Conservation (phyloP, 2,888 invertebrate genomes). For the Drosophila villosipedis region DNA sequence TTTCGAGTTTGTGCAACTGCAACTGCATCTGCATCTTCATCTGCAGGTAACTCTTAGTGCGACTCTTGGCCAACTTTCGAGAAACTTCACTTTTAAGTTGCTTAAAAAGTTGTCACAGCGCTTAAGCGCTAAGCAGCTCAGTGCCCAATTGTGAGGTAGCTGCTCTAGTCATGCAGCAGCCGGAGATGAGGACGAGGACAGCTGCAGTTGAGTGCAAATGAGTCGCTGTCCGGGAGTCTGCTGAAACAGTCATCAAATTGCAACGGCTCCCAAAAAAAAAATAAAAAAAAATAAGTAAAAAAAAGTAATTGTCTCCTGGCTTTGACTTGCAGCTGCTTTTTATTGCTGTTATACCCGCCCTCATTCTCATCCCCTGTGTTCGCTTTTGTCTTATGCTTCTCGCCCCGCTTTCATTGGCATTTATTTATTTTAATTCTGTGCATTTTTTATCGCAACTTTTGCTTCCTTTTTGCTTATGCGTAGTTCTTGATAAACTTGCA, state of each 20-base stretch:
- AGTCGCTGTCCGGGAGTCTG: slow-evolving; percentile 38
- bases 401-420: slow-evolving; percentile 54
- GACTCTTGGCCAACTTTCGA: slow-evolving; percentile 44
- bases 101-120: slow-evolving; percentile 80
- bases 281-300: too few relatives aligned
- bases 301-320: slow-evolving; percentile 34
- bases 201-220: slow-evolving; percentile 69
- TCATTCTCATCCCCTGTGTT: slow-evolving; percentile 4
- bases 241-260: slow-evolving; percentile 37
- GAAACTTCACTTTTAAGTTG: slow-evolving; percentile 75
- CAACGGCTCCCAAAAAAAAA: slow-evolving; percentile 32
- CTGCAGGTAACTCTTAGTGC: slow-evolving; percentile 51
- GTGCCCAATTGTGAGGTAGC: slow-evolving; percentile 56
- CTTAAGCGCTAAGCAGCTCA: slow-evolving; percentile 74
- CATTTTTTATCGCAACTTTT: slow-evolving; percentile 53
- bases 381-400: slow-evolving; percentile 46
- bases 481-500: slow-evolving; percentile 77
- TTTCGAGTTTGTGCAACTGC: slow-evolving; percentile 28
- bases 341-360: slow-evolving; percentile 55
- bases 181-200: slow-evolving; percentile 13
- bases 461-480: slow-evolving; percentile 69
- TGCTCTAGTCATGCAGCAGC: slow-evolving; percentile 9
- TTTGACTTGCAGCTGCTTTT: slow-evolving; percentile 78
- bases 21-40: slow-evolving; percentile 30
- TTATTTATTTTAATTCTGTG: slow-evolving; percentile 72